Evolutionary conservation across 2,888 invertebrate genomes (phyloP).

Genomic region (Nebria salina): DNA sequence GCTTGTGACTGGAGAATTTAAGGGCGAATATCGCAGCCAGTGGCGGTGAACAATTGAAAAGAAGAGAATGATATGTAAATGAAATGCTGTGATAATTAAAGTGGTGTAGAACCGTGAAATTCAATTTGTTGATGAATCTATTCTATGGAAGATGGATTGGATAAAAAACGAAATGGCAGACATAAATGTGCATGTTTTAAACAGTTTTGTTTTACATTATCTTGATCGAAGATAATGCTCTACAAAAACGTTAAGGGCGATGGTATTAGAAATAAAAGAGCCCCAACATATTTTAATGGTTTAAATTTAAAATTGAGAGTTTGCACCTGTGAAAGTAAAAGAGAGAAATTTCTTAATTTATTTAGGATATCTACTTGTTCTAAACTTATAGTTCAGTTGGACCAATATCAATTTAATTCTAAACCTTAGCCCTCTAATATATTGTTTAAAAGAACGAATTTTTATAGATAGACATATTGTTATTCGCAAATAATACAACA

Average conservation of each 20-base stretch:
- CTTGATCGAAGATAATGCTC: constrained; percentile 14
- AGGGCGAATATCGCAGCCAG: constrained; percentile 3
- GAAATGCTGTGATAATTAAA: constrained; percentile 30
- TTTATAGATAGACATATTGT: too few species aligned
- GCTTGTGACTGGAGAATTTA: neutral
- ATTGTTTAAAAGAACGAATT: too few species aligned
- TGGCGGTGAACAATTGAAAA: neutral
- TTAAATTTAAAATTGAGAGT: neutral
- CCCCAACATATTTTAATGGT: neutral
- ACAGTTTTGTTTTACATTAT: constrained; percentile 9
- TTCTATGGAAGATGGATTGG: constrained; percentile 31
- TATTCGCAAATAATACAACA: too few species aligned
- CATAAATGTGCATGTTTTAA: constrained; percentile 13
- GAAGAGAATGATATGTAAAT: constrained; percentile 23
- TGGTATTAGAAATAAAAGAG: neutral
- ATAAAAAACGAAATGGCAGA: constrained; percentile 20
- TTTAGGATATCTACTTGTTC: too few species aligned
- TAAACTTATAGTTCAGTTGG: too few species aligned
- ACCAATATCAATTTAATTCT: too few species aligned
- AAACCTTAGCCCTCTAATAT: too few species aligned
- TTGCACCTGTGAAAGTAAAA: neutral
- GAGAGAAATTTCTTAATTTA: neutral
- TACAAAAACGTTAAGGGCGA: neutral
- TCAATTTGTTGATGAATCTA: constrained; percentile 30
- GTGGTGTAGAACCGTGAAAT: constrained; percentile 42